A percentile compares a stretch with the other conserved stretches of the same genome.
phyloP scores from a whole-genome alignment of 2,797 vertebrate genomes.

The Xenopus petersii region DNA sequence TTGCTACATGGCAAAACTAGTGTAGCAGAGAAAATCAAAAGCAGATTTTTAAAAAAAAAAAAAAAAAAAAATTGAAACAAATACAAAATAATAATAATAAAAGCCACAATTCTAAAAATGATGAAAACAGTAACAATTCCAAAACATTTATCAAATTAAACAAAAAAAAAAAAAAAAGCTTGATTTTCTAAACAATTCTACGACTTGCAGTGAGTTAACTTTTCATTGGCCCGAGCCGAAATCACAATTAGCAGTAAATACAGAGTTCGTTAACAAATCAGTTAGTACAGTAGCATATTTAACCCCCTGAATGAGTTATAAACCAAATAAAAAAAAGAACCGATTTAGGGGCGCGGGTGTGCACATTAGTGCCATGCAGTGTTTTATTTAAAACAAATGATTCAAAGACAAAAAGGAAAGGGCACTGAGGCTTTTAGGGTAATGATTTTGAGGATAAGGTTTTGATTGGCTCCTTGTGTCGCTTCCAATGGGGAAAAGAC shows the following conservation, averaged over 20 bases:
- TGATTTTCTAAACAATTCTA: constrained; percentile 84
- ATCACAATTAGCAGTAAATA: constrained; percentile 68
- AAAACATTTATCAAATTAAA: constrained; percentile 75
- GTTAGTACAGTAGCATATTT: constrained; percentile 82
- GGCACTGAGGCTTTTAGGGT: too few species aligned
- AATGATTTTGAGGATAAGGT: too few species aligned
- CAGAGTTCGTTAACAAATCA: constrained; percentile 64
- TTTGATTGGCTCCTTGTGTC: too few species aligned
- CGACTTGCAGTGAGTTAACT: constrained; percentile 98
- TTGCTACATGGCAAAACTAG: constrained; percentile 99
- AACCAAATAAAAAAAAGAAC: constrained; percentile 64
- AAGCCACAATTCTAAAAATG: constrained; percentile 79
- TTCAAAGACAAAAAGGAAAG: too few species aligned
- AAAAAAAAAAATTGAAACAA: constrained; percentile 48
- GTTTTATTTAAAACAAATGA: constrained; percentile 76
- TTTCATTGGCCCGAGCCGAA: constrained; percentile 72
- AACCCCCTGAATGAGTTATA: constrained; percentile 85
- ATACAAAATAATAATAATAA: constrained; percentile 64
- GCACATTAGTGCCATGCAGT: constrained; percentile 70
- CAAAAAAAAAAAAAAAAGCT: constrained; percentile 67
- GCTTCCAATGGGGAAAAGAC: too few species aligned
- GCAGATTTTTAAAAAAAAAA: constrained; percentile 60
- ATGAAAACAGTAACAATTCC: constrained; percentile 89
- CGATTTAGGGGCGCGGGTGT: constrained; percentile 68
- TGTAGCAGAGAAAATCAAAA: constrained; percentile 91